Conservation (phyloP, 2,113 vertebrate genomes). For the Vimba vimba region DNA sequence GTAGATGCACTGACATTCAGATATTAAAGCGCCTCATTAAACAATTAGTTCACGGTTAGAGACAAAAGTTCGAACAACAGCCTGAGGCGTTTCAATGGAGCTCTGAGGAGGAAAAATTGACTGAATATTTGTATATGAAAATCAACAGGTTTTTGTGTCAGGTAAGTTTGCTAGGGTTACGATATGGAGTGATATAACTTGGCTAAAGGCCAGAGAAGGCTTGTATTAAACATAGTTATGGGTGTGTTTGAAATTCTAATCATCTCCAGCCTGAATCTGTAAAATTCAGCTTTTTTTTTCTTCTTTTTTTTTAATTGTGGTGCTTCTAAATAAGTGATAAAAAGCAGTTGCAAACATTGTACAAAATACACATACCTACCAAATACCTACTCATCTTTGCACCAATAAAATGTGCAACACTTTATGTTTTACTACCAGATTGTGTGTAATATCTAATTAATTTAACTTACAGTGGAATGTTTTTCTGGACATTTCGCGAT, state of each 20-base stretch:
- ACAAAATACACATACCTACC: too few species aligned
- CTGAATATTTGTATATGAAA: slow-evolving; percentile 14
- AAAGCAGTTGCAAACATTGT: too few species aligned
- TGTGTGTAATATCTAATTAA: too few species aligned
- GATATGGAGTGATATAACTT: not conserved
- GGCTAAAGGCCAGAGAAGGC: not conserved
- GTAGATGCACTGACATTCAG: slow-evolving; percentile 36
- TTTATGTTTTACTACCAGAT: too few species aligned
- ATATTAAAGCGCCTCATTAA: slow-evolving; percentile 28
- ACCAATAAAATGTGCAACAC: too few species aligned
- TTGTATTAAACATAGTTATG: not conserved
- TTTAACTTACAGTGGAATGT: too few species aligned
- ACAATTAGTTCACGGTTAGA: slow-evolving; percentile 37
- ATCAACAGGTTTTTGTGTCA: slow-evolving; percentile 2
- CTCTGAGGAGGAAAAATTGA: not conserved
- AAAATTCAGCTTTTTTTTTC: not conserved
- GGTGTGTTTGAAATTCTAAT: not conserved
- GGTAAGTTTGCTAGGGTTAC: not conserved
- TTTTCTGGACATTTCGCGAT: too few species aligned
- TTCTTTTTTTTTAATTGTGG: too few species aligned
- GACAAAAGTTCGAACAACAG: slow-evolving; percentile 3
- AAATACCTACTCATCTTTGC: too few species aligned
- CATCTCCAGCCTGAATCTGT: not conserved
- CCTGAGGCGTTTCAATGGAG: not conserved
- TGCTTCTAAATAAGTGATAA: too few species aligned